Base-by-base conservation (phyloP, 1,140 invertebrate species). In the Mesaphorura yosii region DNA sequence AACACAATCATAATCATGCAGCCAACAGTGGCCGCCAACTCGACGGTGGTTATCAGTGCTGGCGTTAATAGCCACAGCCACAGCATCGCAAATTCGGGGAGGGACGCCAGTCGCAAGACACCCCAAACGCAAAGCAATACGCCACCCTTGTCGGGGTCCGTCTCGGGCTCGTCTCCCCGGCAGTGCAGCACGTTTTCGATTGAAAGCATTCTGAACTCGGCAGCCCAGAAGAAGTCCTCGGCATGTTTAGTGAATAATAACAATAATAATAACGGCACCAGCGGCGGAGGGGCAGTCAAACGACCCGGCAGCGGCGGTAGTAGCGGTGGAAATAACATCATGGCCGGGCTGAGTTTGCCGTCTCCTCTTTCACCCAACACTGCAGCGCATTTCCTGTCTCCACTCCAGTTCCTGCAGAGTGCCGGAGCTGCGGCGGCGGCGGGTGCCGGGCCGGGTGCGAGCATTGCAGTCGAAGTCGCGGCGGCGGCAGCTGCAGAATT, bases 391-490 rank as follows among this genome's bases (percentile, higher is more conserved):
- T 48, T 53, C 27, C 38, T 34, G 10, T 34, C 31, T 4, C 37
- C 55, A 28, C 51, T 51, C 22, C 54, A 53, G 14, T 56, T 56
- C 48, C 42, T 60, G 12, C 58, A 60, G 31, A 51, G 57, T 41
- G 34, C 58, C 7, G 48, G 34, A 6, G 46, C 29, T 7, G 46
- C 46, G 5, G 46, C 46, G 4, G 58, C 48, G 15, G 56, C 57
- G 42, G 26, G 56, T 19, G 51, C 58, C 3, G 54, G 46, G 41
- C 58, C 56, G 23, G 54, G 54, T 44, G 57, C 57, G n/a, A n/a
- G n/a, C n/a, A n/a, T n/a, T n/a, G n/a, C n/a, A n/a, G n/a, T n/a
- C n/a, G n/a, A n/a, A n/a, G n/a, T n/a, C n/a, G n/a, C n/a, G n/a
- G n/a, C n/a, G n/a, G n/a, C n/a, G n/a, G n/a, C n/a, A n/a, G n/a